Base-by-base conservation (phyloP, 1,140 invertebrate genomes). In the Phenacoccus solenopsis region DNA sequence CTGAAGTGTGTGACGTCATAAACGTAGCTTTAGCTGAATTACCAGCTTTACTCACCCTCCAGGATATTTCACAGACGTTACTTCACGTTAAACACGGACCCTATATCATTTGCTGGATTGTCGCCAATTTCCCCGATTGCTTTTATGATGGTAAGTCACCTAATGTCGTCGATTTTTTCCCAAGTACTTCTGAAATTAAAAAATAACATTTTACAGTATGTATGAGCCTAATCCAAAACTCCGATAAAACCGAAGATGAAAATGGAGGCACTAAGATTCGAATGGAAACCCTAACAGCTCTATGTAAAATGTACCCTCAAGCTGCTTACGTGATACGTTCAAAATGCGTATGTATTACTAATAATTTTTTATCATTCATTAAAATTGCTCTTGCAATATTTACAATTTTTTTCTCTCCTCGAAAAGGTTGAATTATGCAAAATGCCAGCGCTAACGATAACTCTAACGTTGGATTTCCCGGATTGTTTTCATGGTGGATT, bases 1-100 rank as follows among this genome's bases (percentile, higher is more conserved):
- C 96, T 78, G 95, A 98, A 81, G 90, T 98, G 32, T 90, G 91
- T 69, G 94, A 98, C 82, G 92, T 96, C 0, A 86, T 98, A 16
- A 96, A 91, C 78, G 96, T 98, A 74, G 93, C 93, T 27, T 80
- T 95, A 38, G 90, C 91, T 12, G 95, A 98, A 80, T 79, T 98
- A 30, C 94, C 95, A 10, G 89, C 90, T 64, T 81, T 96, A 4
- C 79, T 98, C 0, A 92, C 90, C 28, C 87, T 96, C 64, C 82
- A 87, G 69, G 92, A 94, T 72, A 85, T 91, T 59, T 81, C 85
- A 0, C 94, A 98, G 81, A 91, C 92, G 0, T 78, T 98, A 5
- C 81, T 98, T 2, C 88, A 94, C 80, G 88, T 98, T 0, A 91
- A 91, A 74, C 91, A 96, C 80, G 95, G 95, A 0, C 85, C 90